These are phyloP conservation scores for Oryzias melastigma DNA, from an alignment of 2,113 vertebrate species.

Conservation along the genomic window DNA sequence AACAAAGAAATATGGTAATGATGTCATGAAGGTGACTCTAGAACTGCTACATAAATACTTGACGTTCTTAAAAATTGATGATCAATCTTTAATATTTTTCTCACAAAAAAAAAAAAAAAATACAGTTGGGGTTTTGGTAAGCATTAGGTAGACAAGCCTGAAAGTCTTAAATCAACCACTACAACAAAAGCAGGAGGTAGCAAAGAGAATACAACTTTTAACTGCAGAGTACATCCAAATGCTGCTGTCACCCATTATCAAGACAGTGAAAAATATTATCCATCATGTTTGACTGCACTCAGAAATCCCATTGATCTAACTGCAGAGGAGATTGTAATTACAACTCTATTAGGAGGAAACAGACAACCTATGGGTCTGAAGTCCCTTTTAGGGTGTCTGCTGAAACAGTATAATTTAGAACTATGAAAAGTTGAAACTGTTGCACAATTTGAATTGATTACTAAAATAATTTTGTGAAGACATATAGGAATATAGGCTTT, in stretches of 20 bases:
- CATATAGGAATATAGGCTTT: too few relatives aligned
- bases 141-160: conserved; percentile 16
- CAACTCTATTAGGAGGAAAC: conserved; percentile 24
- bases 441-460: too few relatives aligned
- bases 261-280: conserved; percentile 31
- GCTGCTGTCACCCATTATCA: conserved; percentile 44
- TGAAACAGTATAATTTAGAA: too few relatives aligned
- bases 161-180: conserved; percentile 27
- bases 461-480: too few relatives aligned
- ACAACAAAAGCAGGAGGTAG: conserved; percentile 29
- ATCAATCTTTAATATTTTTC: too few relatives aligned
- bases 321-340: conserved; percentile 45
- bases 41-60: too few relatives aligned
- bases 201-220: conserved; percentile 43
- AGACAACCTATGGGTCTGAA: conserved; percentile 17
- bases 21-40: too few relatives aligned
- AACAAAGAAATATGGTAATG: too few relatives aligned
- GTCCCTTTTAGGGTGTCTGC: not conserved
- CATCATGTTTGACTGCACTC: conserved; percentile 50
- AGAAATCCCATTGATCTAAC: conserved; percentile 35
- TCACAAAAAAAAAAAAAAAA: too few relatives aligned
- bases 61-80: too few relatives aligned
- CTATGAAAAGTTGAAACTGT: too few relatives aligned
- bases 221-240: conserved; percentile 23
- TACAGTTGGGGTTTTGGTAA: not conserved